These are phyloP conservation scores for Geotrupes spiniger DNA, from an alignment of 2,888 invertebrate genomes.

Conservation along the genomic window DNA sequence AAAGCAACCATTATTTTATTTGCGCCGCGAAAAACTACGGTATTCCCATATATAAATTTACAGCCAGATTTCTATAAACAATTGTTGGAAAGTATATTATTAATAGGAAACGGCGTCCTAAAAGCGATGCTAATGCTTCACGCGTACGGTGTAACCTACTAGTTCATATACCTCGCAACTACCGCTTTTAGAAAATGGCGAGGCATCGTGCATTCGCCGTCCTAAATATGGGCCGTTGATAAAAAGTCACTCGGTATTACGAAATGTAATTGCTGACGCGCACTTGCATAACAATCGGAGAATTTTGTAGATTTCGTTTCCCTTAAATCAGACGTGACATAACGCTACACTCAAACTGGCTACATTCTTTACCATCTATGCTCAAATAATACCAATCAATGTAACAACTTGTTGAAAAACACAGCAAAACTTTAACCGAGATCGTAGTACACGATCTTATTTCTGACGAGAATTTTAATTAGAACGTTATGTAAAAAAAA, in stretches of 20 bases:
- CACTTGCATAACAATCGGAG: constrained; percentile 14
- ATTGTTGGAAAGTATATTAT: too few species aligned
- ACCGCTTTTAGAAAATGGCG: constrained; percentile 2
- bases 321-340: background rate
- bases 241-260: too few species aligned
- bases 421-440: background rate
- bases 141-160: constrained; percentile 11
- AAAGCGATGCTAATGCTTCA: background rate
- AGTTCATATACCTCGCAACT: background rate
- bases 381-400: background rate
- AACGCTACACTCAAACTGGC: background rate
- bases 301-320: constrained; percentile 9
- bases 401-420: too few species aligned
- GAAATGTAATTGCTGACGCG: background rate
- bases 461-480: constrained; percentile 4
- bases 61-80: too few species aligned
- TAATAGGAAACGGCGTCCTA: too few species aligned
- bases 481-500: background rate
- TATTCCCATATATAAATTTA: too few species aligned
- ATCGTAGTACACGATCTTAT: constrained; percentile 1
- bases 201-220: constrained; percentile 2
- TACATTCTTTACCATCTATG: constrained; percentile 2
- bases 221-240: background rate
- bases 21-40: too few species aligned
- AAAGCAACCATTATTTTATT: too few species aligned